Evolutionary conservation across 2,113 vertebrate genomes (phyloP).

Genomic region (Vicugna pacos): DNA sequence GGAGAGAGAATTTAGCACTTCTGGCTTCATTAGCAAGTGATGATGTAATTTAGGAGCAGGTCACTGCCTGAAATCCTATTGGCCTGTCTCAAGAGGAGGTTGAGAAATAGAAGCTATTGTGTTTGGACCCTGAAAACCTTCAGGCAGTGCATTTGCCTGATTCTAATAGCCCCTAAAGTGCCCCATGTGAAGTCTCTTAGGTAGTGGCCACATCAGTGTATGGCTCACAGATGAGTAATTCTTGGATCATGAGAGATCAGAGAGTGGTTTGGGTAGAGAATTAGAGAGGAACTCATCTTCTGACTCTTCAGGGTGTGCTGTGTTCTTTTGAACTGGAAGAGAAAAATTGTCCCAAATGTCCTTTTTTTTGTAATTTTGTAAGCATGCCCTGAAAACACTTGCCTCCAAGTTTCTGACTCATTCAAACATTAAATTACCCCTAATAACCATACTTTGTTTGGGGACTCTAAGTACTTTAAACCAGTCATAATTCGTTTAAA

Average conservation of each 20-base stretch:
- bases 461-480: not conserved
- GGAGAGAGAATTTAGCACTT: not conserved
- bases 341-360: not conserved
- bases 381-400: slow-evolving; percentile 11
- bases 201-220: slow-evolving; percentile 49
- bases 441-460: not conserved
- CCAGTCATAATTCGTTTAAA: not conserved
- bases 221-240: slow-evolving; percentile 65
- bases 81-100: not conserved
- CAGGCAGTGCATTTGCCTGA: slow-evolving; percentile 59
- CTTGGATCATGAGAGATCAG: slow-evolving; percentile 68
- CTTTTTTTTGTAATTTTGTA: slow-evolving; percentile 21
- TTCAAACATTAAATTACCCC: slow-evolving; percentile 30
- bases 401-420: not conserved
- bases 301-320: not conserved
- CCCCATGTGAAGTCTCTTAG: slow-evolving; percentile 47
- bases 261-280: slow-evolving; percentile 51
- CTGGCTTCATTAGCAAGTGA: not conserved
- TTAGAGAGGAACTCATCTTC: slow-evolving; percentile 44
- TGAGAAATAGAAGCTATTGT: slow-evolving; percentile 54
- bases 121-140: slow-evolving; percentile 47
- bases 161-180: slow-evolving; percentile 69
- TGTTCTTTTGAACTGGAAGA: slow-evolving; percentile 55
- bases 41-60: slow-evolving; percentile 6
- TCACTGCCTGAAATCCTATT: not conserved